Base-by-base conservation (phyloP, 2,888 invertebrate species). In the Himalopsyche tibetana region DNA sequence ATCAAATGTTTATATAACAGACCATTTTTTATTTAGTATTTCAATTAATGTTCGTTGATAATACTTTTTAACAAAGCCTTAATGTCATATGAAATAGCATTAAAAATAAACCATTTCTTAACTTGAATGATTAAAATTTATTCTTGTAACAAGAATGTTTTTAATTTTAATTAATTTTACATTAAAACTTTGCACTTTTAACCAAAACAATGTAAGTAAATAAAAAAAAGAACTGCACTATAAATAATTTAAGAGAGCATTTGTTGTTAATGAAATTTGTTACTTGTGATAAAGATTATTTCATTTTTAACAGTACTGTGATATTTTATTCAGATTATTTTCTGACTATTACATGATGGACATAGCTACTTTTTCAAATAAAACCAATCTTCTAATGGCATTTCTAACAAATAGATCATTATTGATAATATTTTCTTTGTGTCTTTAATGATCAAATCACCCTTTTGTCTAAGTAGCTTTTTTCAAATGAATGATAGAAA, bases 161-260 rank as follows among this genome's bases (percentile, higher is more conserved):
- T 63, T 2, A 19, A 63, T 19, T 19, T 19, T 63, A 3, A 63
- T 12, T 63, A 19, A 63, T 63, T 63, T 63, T 63, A 19, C 63
- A n/a, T 63, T 63, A 4, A 63, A 63, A 19, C 19, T 63, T n/a
- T 11, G 63, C 63, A 63, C 63, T 63, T 6, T 19, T 19, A 63
- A 63, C 63, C 63, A 63, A 63, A 63, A 63, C 11, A 11, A 63
- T 63, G 63, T 63, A 63, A 63, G n/a, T 63, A 63, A 63, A n/a
- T 63, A 63, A 63, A 63, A 51, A 63, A 63, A 63, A 63, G 63
- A 63, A 63, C 63, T 63, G 63, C 63, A 63, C 63, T 63, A 63
- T 63, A 19, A 8, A 12, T 63, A 19, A 63, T 19, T 45, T 19
- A 63, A 63, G 63, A 19, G 11, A 63, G 28, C 63, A 63, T 63